These are phyloP conservation scores for Centropus unirufus DNA, from an alignment of 2,113 vertebrate species.

Conservation along the genomic window DNA sequence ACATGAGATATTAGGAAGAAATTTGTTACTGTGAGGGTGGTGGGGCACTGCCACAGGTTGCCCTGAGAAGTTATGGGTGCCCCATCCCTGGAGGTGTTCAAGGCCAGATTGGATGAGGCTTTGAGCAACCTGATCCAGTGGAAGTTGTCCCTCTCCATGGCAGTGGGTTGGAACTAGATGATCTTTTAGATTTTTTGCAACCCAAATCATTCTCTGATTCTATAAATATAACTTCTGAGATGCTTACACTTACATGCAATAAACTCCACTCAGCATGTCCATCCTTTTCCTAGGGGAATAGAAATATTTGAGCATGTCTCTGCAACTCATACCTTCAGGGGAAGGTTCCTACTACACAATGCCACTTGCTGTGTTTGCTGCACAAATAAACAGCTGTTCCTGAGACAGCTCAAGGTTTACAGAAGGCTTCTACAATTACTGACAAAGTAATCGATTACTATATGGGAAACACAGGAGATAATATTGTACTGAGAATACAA, in stretches of 20 bases:
- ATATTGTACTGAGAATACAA: neutral
- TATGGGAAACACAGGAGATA: neutral
- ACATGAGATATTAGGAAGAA: too few relatives aligned
- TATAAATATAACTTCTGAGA: neutral
- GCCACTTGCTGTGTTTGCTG: neutral
- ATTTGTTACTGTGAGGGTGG: too few relatives aligned
- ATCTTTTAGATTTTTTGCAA: too few relatives aligned
- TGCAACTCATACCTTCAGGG: neutral
- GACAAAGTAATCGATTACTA: neutral
- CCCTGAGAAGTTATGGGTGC: too few relatives aligned
- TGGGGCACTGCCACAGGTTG: too few relatives aligned
- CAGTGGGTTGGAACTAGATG: too few relatives aligned
- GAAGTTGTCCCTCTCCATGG: too few relatives aligned
- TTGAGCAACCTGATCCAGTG: too few relatives aligned
- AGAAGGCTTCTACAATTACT: neutral
- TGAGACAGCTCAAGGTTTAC: neutral
- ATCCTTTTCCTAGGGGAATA: neutral
- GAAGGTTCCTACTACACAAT: neutral
- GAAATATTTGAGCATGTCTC: neutral
- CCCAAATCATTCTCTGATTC: too few relatives aligned
- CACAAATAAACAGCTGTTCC: neutral
- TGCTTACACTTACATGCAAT: neutral
- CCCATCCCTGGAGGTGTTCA: too few relatives aligned
- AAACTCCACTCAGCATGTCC: neutral
- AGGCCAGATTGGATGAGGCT: too few relatives aligned